Evolutionary conservation across 2,888 invertebrate genomes (phyloP).

Genomic region (Cenopis cana): DNA sequence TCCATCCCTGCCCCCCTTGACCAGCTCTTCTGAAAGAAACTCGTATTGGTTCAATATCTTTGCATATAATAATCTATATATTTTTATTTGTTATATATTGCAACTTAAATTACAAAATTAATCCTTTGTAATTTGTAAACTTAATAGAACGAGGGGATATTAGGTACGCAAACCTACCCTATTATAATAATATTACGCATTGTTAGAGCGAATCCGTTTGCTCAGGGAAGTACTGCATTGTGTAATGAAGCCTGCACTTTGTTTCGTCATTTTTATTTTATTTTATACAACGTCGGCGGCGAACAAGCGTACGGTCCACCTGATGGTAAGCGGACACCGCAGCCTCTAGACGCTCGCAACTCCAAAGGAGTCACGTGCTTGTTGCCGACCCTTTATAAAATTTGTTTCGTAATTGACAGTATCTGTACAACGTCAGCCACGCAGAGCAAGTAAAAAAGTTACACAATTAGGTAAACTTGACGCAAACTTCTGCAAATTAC

Average conservation of each 20-base stretch:
- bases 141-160: not conserved
- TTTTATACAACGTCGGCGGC: too few species aligned
- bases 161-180: not conserved
- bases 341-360: too few species aligned
- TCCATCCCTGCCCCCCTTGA: slow-evolving; percentile 9
- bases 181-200: not conserved
- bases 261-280: not conserved
- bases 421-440: too few species aligned
- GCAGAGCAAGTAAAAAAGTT: not conserved
- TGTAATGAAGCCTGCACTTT: slow-evolving; percentile 4
- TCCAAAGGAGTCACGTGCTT: too few species aligned
- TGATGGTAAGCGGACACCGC: too few species aligned
- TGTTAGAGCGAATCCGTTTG: not conserved
- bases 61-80: slow-evolving; percentile 6
- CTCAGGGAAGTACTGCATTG: not conserved
- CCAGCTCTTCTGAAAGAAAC: slow-evolving; percentile 1
- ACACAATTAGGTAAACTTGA: not conserved
- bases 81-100: too few species aligned
- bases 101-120: slow-evolving; percentile 14
- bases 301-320: too few species aligned
- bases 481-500: not conserved
- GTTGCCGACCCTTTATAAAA: too few species aligned
- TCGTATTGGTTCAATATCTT: slow-evolving; percentile 5
- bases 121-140: not conserved
- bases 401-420: too few species aligned